These are phyloP conservation scores for Salticus scenicus DNA, from an alignment of 2,888 invertebrate species.

Conservation along the genomic window DNA sequence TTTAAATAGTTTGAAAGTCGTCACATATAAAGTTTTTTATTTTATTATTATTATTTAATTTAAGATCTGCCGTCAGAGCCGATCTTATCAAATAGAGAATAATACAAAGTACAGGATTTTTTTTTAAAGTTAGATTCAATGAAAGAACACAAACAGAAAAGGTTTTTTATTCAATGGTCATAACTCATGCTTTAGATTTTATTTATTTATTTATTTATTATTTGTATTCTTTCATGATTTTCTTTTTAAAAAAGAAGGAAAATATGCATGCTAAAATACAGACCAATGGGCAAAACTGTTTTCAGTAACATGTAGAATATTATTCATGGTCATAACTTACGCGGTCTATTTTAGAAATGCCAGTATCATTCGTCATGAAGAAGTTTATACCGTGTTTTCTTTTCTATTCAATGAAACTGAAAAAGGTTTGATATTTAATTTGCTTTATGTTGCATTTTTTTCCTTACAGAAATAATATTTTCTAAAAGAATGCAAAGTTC, in stretches of 20 bases:
- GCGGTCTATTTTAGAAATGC: neutral
- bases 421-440: neutral
- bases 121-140: too few species aligned
- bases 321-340: neutral
- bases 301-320: neutral
- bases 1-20: too few species aligned
- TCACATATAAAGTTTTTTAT: too few species aligned
- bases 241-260: neutral
- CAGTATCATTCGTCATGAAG: conserved; percentile 1
- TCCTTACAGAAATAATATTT: neutral
- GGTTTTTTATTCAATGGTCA: neutral
- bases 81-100: too few species aligned
- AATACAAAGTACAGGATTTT: too few species aligned
- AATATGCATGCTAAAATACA: neutral
- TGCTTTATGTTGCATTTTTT: neutral
- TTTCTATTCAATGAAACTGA: neutral
- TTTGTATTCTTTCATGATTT: neutral
- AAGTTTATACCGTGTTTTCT: neutral
- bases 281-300: neutral
- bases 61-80: too few species aligned
- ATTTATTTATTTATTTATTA: too few species aligned
- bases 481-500: neutral
- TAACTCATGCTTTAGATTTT: conserved; percentile 3
- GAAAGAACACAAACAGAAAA: neutral
- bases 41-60: too few species aligned